Percentiles rank a stretch among this genome's conserved stretches.
Conservation (phyloP, 2,113 vertebrate species). For the Salminus brasiliensis region DNA sequence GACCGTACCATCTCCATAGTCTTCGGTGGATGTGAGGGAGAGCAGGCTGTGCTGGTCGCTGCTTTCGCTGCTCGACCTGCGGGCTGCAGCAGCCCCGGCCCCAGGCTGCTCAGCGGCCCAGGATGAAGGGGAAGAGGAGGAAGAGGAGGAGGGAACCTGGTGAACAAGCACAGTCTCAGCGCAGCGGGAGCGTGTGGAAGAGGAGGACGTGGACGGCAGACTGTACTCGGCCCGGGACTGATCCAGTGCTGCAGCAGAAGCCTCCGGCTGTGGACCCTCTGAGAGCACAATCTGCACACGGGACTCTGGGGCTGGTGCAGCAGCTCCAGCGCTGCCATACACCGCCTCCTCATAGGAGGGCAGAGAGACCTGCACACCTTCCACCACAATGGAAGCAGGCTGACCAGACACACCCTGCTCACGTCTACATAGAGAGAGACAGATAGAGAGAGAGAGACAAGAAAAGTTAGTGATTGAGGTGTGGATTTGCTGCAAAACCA, state of each 20-base stretch:
- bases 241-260: conserved; percentile 65
- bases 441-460: too few relatives aligned
- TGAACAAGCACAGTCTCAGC: conserved; percentile 92
- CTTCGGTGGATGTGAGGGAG: conserved; percentile 89
- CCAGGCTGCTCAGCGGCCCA: conserved; percentile 84
- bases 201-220: conserved; percentile 76
- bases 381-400: conserved; percentile 92
- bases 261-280: conserved; percentile 81
- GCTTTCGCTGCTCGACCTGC: conserved; percentile 87
- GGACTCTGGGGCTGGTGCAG: conserved; percentile 71
- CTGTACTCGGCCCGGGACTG: conserved; percentile 77
- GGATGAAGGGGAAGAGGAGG: conserved; percentile 75
- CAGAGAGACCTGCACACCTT: conserved; percentile 93
- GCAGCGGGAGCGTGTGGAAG: conserved; percentile 78
- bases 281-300: conserved; percentile 94
- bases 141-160: conserved; percentile 75
- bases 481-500: neutral
- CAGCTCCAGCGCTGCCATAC: conserved; percentile 85
- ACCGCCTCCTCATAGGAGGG: conserved; percentile 98
- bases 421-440: conserved; percentile 74
- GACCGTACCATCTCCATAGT: conserved; percentile 97
- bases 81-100: conserved; percentile 73
- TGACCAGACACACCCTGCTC: conserved; percentile 93
- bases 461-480: too few relatives aligned
- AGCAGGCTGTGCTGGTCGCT: conserved; percentile 97